phyloP scores from a whole-genome alignment of 2,113 vertebrate species.

The Maccullochella peelii region DNA sequence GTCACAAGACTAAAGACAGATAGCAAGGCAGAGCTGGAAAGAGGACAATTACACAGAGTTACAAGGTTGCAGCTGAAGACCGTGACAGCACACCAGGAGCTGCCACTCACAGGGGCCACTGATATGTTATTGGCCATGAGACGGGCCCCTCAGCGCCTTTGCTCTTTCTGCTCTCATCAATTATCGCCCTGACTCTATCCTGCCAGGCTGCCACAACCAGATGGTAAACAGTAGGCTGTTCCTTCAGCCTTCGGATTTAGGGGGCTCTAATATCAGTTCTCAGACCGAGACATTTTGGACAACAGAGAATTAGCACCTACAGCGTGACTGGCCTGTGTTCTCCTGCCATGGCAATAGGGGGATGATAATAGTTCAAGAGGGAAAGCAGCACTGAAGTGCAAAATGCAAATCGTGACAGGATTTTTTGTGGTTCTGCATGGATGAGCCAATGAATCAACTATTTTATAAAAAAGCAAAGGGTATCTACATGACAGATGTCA shows the following conservation, averaged over 20 bases:
- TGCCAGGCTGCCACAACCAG: constrained; percentile 58
- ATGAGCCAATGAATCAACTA: background rate
- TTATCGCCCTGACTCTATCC: constrained; percentile 64
- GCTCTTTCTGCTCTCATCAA: constrained; percentile 66
- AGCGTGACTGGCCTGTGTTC: constrained; percentile 15
- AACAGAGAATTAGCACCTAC: constrained; percentile 64
- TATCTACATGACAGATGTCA: background rate
- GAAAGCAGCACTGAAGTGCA: constrained; percentile 1
- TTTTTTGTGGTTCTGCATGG: background rate
- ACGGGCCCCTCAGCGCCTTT: constrained; percentile 41
- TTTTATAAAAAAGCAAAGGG: background rate
- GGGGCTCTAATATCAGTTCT: constrained; percentile 69
- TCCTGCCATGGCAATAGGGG: background rate
- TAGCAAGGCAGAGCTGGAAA: background rate
- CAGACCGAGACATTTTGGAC: constrained; percentile 57
- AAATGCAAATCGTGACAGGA: background rate
- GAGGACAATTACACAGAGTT: constrained; percentile 51
- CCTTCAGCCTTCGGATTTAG: constrained; percentile 48
- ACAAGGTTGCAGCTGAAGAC: constrained; percentile 51
- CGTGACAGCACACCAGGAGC: constrained; percentile 52
- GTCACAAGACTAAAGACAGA: background rate
- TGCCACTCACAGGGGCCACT: constrained; percentile 60
- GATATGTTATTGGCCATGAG: constrained; percentile 65
- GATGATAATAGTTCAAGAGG: constrained; percentile 13
- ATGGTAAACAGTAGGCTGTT: constrained; percentile 72